phyloP scores from a whole-genome alignment of 2,797 vertebrate species.

The Pseudochaenichthys georgianus region DNA sequence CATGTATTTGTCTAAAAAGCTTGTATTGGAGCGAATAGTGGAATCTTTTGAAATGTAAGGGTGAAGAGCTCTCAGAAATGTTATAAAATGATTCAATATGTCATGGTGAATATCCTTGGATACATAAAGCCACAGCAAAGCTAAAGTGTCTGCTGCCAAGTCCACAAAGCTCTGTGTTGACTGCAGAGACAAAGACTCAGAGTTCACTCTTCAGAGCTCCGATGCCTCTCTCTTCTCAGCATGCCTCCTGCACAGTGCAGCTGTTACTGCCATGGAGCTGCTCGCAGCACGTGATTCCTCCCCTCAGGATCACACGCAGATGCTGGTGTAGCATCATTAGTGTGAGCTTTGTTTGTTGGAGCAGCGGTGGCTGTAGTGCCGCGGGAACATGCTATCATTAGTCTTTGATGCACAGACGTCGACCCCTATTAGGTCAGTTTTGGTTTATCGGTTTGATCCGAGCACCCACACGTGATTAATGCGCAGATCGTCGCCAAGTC shows the following conservation, averaged over 20 bases:
- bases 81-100: neutral
- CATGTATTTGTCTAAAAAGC: neutral
- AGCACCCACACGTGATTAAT: conserved; percentile 55
- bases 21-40: neutral
- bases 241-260: conserved; percentile 51
- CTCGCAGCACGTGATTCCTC: conserved; percentile 34
- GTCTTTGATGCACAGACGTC: conserved; percentile 49
- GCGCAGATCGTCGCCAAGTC: conserved; percentile 5
- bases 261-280: conserved; percentile 50
- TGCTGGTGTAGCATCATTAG: conserved; percentile 70
- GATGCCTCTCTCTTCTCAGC: conserved; percentile 35
- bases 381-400: conserved; percentile 62
- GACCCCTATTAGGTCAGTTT: conserved; percentile 54
- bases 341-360: conserved; percentile 59
- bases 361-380: conserved; percentile 47
- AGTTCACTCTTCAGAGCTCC: conserved; percentile 37
- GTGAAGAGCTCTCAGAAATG: neutral
- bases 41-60: conserved; percentile 2
- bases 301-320: conserved; percentile 63
- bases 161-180: conserved; percentile 3
- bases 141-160: neutral
- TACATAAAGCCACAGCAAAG: neutral
- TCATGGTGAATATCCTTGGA: conserved; percentile 9
- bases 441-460: conserved; percentile 56
- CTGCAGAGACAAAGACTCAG: conserved; percentile 8